Conservation (phyloP, 2,113 vertebrate genomes). For the Sander lucioperca region DNA sequence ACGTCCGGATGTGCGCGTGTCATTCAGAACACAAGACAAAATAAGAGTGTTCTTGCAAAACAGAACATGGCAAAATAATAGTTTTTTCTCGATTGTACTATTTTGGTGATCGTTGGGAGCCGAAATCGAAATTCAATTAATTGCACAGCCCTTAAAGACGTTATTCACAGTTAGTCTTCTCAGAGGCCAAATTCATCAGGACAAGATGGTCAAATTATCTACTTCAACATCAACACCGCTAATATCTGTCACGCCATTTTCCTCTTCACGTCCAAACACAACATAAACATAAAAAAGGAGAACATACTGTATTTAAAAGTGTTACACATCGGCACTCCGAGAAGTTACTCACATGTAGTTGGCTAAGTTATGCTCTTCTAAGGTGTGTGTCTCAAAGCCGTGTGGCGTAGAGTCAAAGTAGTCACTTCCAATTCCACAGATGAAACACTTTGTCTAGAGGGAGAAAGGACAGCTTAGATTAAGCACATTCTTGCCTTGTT, state of each 20-base stretch:
- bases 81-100: too few relatives aligned
- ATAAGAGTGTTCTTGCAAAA: too few relatives aligned
- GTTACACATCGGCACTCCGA: background rate
- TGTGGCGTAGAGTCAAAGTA: slow-evolving; percentile 95
- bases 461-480: background rate
- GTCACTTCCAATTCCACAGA: slow-evolving; percentile 95
- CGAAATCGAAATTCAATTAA: too few relatives aligned
- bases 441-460: slow-evolving; percentile 93
- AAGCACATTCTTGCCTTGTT: background rate
- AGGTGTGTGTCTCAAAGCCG: slow-evolving; percentile 93
- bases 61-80: too few relatives aligned
- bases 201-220: background rate
- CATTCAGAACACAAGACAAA: too few relatives aligned
- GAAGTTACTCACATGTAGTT: slow-evolving; percentile 87
- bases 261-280: background rate
- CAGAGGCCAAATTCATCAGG: background rate
- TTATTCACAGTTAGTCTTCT: background rate
- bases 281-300: background rate
- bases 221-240: background rate
- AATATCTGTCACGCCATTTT: background rate
- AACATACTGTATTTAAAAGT: background rate
- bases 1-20: too few relatives aligned
- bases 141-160: too few relatives aligned
- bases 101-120: too few relatives aligned
- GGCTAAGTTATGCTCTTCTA: slow-evolving; percentile 94